Percentiles rank a stretch among this genome's conserved stretches.
Evolutionary conservation across 2,888 invertebrate genomes (phyloP).

Genomic region (Apodemia mormo): DNA sequence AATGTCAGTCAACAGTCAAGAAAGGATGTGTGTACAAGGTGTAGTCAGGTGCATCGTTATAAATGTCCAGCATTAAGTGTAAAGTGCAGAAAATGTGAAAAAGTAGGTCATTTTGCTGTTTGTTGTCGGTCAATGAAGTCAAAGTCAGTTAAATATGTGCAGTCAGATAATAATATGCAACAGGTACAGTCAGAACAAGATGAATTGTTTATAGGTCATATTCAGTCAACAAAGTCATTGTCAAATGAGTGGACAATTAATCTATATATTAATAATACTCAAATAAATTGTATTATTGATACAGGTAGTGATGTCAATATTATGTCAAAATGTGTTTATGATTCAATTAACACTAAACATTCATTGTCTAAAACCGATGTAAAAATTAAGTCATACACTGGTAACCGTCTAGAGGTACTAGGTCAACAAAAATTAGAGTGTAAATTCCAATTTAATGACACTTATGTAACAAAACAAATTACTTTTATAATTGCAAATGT

Average conservation of each 20-base stretch:
- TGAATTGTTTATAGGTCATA: constrained; percentile 32
- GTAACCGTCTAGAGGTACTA: constrained; percentile 24
- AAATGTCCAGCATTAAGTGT: constrained; percentile 32
- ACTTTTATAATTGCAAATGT: constrained; percentile 31
- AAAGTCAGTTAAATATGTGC: constrained; percentile 30
- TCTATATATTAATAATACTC: background rate
- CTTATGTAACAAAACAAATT: constrained; percentile 19
- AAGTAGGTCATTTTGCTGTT: constrained; percentile 32
- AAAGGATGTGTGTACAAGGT: constrained; percentile 29
- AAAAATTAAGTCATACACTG: constrained; percentile 22
- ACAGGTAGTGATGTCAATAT: constrained; percentile 35
- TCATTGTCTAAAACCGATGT: constrained; percentile 28
- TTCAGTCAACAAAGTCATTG: constrained; percentile 13
- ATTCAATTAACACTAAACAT: constrained; percentile 16
- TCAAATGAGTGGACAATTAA: too few relatives aligned
- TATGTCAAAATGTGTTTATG: constrained; percentile 33
- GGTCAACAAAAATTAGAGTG: constrained; percentile 18
- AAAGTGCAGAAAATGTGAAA: constrained; percentile 33
- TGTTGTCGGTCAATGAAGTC: constrained; percentile 29
- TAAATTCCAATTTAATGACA: background rate
- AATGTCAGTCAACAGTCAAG: constrained; percentile 28
- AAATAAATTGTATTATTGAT: constrained; percentile 33
- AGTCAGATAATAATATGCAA: constrained; percentile 2
- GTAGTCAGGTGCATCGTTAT: constrained; percentile 32
- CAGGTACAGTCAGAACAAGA: constrained; percentile 15